These are phyloP conservation scores for Drosophila seclusa DNA, from an alignment of 2,888 invertebrate genomes.

Conservation along the genomic window DNA sequence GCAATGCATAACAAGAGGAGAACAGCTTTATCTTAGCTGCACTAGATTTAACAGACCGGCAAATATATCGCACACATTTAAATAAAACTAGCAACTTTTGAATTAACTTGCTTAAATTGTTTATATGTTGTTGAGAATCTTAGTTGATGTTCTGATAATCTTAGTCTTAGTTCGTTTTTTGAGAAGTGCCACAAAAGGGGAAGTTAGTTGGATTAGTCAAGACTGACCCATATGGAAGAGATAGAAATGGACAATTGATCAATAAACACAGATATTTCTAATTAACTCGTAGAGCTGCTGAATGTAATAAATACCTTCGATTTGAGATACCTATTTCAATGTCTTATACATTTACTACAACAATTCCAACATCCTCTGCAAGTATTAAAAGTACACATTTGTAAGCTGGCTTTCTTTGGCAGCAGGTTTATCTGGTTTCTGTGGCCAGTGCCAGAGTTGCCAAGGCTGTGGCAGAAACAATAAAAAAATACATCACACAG, in stretches of 20 bases:
- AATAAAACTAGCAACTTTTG: not conserved
- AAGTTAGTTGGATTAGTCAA: not conserved
- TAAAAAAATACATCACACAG: conserved; percentile 16
- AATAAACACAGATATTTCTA: not conserved
- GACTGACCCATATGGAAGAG: not conserved
- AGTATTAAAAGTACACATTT: conserved; percentile 37
- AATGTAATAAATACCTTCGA: no score
- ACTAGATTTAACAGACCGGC: not conserved
- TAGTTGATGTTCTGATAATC: not conserved
- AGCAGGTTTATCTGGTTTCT: not conserved
- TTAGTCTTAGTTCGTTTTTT: not conserved
- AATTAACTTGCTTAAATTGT: not conserved
- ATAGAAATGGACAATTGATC: not conserved
- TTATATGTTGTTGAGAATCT: no score
- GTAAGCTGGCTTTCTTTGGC: conserved; percentile 3
- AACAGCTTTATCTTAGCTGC: not conserved
- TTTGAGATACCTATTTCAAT: not conserved
- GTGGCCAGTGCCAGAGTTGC: not conserved
- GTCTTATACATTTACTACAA: not conserved
- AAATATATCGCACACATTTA: not conserved
- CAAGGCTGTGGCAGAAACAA: conserved; percentile 9
- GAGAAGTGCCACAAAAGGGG: no score
- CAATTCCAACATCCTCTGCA: not conserved
- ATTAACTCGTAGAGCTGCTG: not conserved
- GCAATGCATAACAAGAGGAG: conserved; percentile 29